Evolutionary conservation across 1,140 invertebrate species (phyloP).

Genomic region (Galendromus occidentalis): DNA sequence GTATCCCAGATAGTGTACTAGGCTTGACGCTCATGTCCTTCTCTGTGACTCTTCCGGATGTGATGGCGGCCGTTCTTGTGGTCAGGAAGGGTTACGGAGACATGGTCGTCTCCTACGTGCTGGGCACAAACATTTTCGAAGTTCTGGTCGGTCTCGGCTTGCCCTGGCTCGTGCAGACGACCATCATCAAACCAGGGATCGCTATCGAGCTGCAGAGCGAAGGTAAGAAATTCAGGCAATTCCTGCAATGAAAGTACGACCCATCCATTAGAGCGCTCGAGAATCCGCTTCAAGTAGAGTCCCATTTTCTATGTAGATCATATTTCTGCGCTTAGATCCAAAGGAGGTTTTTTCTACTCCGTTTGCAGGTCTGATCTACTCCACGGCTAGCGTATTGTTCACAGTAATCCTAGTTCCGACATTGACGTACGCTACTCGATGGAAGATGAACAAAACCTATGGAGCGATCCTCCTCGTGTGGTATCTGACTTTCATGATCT

Average conservation of each 20-base stretch:
- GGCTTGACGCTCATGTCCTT: slow-evolving; percentile 84
- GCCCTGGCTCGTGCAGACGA: slow-evolving; percentile 91
- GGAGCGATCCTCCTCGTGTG: slow-evolving; percentile 69
- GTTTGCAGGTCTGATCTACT: slow-evolving; percentile 62
- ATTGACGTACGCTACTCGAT: slow-evolving; percentile 71
- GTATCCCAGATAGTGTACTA: slow-evolving; percentile 89
- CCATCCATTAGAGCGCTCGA: too few species aligned
- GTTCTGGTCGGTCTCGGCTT: slow-evolving; percentile 84
- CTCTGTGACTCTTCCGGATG: slow-evolving; percentile 84
- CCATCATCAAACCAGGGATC: slow-evolving; percentile 58
- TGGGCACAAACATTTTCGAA: slow-evolving; percentile 98
- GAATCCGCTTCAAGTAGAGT: too few species aligned
- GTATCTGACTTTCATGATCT: slow-evolving; percentile 74
- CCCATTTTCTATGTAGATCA: too few species aligned
- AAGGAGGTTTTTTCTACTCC: too few species aligned
- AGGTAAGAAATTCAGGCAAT: too few species aligned
- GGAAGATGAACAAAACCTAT: slow-evolving; percentile 71
- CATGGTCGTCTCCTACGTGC: slow-evolving; percentile 94
- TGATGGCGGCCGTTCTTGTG: slow-evolving; percentile 68
- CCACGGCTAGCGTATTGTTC: slow-evolving; percentile 67
- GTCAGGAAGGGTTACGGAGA: slow-evolving; percentile 83
- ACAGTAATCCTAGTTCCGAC: slow-evolving; percentile 75
- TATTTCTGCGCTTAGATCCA: too few species aligned
- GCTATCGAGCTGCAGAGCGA: slow-evolving; percentile 71
- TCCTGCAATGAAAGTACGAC: too few species aligned